Evolutionary conservation across 2,797 vertebrate genomes (phyloP).

Genomic region (Aeoliscus strigatus): DNA sequence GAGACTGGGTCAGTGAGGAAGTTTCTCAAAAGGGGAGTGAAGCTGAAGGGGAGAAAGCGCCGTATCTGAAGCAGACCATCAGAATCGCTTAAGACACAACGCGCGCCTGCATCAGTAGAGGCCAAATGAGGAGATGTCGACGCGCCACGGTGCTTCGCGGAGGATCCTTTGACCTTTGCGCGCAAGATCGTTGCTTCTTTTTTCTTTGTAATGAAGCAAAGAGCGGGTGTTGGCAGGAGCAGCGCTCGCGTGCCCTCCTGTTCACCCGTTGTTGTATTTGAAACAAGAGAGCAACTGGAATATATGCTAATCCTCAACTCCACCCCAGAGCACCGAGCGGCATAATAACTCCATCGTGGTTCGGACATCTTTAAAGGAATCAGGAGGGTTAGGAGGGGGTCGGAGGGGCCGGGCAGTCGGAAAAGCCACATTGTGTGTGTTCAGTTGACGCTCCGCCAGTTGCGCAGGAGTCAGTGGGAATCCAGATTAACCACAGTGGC

Average conservation of each 20-base stretch:
- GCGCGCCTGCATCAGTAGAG: slow-evolving; percentile 4
- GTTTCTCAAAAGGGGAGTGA: neutral
- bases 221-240: slow-evolving; percentile 17
- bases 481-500: slow-evolving; percentile 64
- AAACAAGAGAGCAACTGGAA: slow-evolving; percentile 52
- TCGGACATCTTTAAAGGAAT: slow-evolving; percentile 44
- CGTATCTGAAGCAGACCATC: slow-evolving; percentile 10
- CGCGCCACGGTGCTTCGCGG: neutral
- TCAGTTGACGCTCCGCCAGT: slow-evolving; percentile 63
- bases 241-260: slow-evolving; percentile 26
- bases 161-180: slow-evolving; percentile 2
- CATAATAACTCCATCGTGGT: slow-evolving; percentile 48
- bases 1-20: neutral
- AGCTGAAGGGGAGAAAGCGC: slow-evolving; percentile 21
- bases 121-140: slow-evolving; percentile 6
- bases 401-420: slow-evolving; percentile 35
- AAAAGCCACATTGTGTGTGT: slow-evolving; percentile 30
- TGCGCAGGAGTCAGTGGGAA: slow-evolving; percentile 55
- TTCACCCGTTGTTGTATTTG: slow-evolving; percentile 51
- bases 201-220: slow-evolving; percentile 19
- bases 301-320: slow-evolving; percentile 55
- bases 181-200: slow-evolving; percentile 12
- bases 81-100: slow-evolving; percentile 8
- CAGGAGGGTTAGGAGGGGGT: slow-evolving; percentile 44
- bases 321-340: slow-evolving; percentile 25